These are phyloP conservation scores for Caenorhabditis tropicalis DNA, from an alignment of 1,140 invertebrate genomes.

Conservation along the genomic window DNA sequence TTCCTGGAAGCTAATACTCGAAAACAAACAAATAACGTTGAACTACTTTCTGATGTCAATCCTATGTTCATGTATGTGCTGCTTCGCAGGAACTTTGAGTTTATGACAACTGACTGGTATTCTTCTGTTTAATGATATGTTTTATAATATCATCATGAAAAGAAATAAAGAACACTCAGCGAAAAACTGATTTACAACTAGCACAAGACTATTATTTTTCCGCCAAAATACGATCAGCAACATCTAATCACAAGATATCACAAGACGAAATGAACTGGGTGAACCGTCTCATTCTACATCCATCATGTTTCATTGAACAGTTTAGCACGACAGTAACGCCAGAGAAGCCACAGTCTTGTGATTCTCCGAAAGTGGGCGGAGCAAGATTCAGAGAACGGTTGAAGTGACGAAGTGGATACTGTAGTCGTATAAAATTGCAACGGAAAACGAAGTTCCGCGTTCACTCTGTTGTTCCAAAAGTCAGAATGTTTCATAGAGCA, in stretches of 20 bases:
- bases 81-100: too few relatives aligned
- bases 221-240: conserved; percentile 34
- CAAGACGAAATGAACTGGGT: background rate
- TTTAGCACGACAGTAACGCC: background rate
- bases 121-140: background rate
- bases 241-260: background rate
- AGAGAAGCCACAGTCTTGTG: conserved; percentile 34
- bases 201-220: background rate
- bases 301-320: conserved; percentile 38
- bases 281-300: background rate
- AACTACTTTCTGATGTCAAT: too few relatives aligned
- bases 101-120: too few relatives aligned
- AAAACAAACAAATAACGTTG: too few relatives aligned
- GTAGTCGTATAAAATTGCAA: background rate
- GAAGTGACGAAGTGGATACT: background rate
- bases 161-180: background rate
- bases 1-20: too few relatives aligned
- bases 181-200: background rate
- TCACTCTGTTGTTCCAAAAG: background rate
- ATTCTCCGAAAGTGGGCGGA: background rate
- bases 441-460: background rate
- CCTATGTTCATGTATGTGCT: too few relatives aligned
- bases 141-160: background rate
- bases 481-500: background rate
- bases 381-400: conserved; percentile 2